Percentiles rank a stretch among this genome's conserved stretches.
Conservation (phyloP, 2,113 vertebrate species). For the Mesoclemmys tuberculata region DNA sequence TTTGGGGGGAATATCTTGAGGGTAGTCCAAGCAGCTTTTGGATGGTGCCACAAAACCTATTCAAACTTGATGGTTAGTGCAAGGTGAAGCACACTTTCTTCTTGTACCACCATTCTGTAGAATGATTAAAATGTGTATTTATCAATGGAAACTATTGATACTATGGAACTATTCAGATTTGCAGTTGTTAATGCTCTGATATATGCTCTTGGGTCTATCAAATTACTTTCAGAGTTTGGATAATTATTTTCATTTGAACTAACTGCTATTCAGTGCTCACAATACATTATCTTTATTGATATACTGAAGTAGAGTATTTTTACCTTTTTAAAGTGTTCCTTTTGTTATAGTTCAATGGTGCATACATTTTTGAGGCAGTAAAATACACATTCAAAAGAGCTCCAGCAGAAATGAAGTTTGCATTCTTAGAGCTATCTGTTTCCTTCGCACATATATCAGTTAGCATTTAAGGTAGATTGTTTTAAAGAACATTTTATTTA, state of each 20-base stretch:
- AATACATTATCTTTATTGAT: neutral
- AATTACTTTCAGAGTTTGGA: neutral
- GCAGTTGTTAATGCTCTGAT: neutral
- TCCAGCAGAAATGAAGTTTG: neutral
- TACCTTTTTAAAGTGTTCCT: neutral
- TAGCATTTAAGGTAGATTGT: neutral
- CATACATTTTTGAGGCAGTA: neutral
- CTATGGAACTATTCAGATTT: neutral
- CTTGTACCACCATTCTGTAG: neutral
- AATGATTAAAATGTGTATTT: neutral
- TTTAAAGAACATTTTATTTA: neutral
- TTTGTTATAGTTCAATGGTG: neutral
- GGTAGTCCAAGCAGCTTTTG: neutral
- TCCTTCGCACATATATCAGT: neutral
- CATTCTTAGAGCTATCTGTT: neutral
- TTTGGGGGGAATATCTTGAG: neutral
- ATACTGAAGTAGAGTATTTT: neutral
- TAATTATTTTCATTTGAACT: neutral
- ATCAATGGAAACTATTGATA: neutral
- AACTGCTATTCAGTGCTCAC: neutral
- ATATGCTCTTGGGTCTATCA: neutral
- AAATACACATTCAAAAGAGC: neutral
- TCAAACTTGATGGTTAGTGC: neutral
- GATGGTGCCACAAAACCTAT: neutral
- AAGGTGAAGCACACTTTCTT: neutral